Percentiles rank a stretch among this genome's conserved stretches.
Conservation (phyloP, 2,888 invertebrate species). For the Trissoscelio sp. region DNA sequence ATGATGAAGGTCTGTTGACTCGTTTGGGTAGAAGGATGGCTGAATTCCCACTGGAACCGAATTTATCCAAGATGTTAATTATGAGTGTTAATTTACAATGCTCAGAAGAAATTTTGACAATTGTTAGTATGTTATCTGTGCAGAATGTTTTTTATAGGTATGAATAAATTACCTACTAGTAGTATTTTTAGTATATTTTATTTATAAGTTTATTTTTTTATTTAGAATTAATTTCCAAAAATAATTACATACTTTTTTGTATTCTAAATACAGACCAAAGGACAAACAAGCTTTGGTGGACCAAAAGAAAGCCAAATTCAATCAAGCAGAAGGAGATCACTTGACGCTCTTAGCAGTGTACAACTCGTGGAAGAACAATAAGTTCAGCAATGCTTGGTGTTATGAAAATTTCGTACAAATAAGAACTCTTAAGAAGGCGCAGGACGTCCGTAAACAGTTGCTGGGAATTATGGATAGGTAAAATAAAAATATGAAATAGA, state of each 20-base stretch:
- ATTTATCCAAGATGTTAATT: slow-evolving; percentile 98
- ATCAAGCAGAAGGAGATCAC: slow-evolving; percentile 99
- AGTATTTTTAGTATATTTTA: no score
- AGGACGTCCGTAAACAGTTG: slow-evolving; percentile 98
- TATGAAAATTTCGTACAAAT: slow-evolving; percentile 99
- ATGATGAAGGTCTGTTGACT: slow-evolving; percentile 93
- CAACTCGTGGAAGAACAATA: slow-evolving; percentile 99
- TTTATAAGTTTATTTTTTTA: no score
- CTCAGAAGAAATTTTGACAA: slow-evolving; percentile 98
- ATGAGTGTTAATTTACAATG: slow-evolving; percentile 99
- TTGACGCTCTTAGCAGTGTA: slow-evolving; percentile 98
- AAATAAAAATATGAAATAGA: no score
- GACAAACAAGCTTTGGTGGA: slow-evolving; percentile 98
- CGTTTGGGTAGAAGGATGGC: slow-evolving; percentile 96
- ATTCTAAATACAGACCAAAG: slow-evolving; percentile 92
- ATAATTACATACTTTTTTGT: no score
- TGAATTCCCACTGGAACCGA: slow-evolving; percentile 99
- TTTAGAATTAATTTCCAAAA: no score
- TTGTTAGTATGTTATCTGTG: slow-evolving; percentile 99
- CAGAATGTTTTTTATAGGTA: slow-evolving; percentile 97
- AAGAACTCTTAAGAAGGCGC: slow-evolving; percentile 96
- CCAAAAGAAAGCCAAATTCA: slow-evolving; percentile 99
- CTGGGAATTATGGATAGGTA: slow-evolving; percentile 98
- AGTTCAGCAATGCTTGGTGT: slow-evolving; percentile 99
- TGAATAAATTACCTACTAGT: slow-evolving; percentile 32